Conservation (phyloP, 2,797 vertebrate species). For the Trematomus bernacchii region DNA sequence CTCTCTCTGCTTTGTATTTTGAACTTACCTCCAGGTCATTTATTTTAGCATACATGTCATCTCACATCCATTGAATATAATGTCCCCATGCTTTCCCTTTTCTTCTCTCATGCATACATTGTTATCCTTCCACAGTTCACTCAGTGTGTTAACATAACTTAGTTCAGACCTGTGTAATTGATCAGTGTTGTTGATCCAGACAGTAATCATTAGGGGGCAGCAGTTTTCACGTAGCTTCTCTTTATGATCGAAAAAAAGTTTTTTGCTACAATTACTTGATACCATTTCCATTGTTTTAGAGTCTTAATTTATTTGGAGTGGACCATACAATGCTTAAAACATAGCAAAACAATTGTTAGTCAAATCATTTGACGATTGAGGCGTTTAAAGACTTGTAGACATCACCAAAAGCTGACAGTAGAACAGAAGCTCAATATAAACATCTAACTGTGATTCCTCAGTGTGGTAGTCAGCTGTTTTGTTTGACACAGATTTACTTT, state of each 20-base stretch:
- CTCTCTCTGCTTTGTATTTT: not conserved
- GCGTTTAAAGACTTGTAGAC: not conserved
- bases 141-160: conserved; percentile 11
- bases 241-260: not conserved
- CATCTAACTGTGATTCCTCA: not conserved
- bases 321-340: not conserved
- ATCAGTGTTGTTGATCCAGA: conserved; percentile 41
- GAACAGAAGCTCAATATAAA: conserved; percentile 7
- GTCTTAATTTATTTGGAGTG: not conserved
- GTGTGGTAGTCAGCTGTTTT: not conserved
- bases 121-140: conserved; percentile 3
- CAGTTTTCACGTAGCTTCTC: conserved; percentile 11
- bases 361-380: conserved; percentile 2
- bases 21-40: not conserved
- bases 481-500: not conserved
- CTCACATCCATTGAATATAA: conserved; percentile 2
- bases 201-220: conserved; percentile 55
- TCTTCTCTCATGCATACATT: not conserved
- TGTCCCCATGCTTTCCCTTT: not conserved
- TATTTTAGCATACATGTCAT: conserved; percentile 22
- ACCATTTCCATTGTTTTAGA: not conserved
- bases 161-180: conserved; percentile 41
- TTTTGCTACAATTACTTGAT: not conserved
- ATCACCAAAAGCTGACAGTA: conserved; percentile 15
- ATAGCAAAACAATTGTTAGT: not conserved